These are phyloP conservation scores for Oncorhynchus tshawytscha DNA, from an alignment of 2,113 vertebrate species.

Conservation along the genomic window DNA sequence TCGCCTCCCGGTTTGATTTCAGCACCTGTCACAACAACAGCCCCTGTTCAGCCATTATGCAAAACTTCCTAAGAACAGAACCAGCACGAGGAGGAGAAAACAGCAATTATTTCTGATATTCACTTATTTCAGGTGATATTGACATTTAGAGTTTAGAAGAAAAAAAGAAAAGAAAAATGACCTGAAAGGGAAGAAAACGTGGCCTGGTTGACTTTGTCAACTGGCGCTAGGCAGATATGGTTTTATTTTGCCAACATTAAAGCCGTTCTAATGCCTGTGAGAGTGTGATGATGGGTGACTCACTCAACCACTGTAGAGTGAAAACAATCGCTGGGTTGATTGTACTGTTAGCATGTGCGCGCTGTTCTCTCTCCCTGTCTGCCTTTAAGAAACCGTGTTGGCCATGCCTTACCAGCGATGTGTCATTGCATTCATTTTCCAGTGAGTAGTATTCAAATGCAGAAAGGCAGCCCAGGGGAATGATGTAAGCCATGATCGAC, in stretches of 20 bases:
- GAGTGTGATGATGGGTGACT: background rate
- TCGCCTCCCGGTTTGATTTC: slow-evolving; percentile 96
- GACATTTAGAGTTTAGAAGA: slow-evolving; percentile 74
- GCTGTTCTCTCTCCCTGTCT: background rate
- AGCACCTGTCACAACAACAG: slow-evolving; percentile 83
- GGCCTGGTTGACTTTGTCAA: slow-evolving; percentile 23
- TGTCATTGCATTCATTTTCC: slow-evolving; percentile 1
- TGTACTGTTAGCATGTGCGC: background rate
- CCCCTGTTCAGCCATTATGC: slow-evolving; percentile 94
- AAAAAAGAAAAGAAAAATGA: slow-evolving; percentile 76
- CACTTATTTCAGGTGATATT: slow-evolving; percentile 96
- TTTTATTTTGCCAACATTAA: slow-evolving; percentile 9
- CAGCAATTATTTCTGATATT: slow-evolving; percentile 99
- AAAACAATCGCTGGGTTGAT: background rate
- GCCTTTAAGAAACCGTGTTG: background rate
- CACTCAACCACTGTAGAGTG: background rate
- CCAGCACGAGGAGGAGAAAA: slow-evolving; percentile 92
- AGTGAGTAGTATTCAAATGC: background rate
- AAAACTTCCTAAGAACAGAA: slow-evolving; percentile 94
- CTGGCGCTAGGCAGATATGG: slow-evolving; percentile 13
- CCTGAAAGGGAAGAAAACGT: slow-evolving; percentile 41
- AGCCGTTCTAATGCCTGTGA: background rate
- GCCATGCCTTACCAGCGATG: background rate
- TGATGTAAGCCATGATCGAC: slow-evolving; percentile 41
- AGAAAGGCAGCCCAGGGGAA: background rate